Evolutionary conservation across 1,140 invertebrate species (phyloP).

Genomic region (Bombus polaris): DNA sequence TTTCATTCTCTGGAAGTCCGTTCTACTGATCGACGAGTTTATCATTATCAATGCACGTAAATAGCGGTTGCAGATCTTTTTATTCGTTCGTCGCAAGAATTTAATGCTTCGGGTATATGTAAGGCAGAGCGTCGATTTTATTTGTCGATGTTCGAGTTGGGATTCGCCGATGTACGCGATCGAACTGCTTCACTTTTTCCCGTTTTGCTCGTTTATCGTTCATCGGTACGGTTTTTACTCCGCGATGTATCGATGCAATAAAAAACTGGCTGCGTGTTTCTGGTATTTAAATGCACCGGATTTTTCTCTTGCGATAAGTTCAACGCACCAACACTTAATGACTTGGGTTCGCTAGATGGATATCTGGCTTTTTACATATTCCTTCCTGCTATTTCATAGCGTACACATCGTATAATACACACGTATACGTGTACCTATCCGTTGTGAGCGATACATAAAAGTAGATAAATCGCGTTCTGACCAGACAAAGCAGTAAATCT

Average conservation of each 20-base stretch:
- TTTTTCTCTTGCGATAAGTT: not conserved
- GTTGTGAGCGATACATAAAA: too few relatives aligned
- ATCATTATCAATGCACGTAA: slow-evolving; percentile 19
- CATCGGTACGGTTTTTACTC: not conserved
- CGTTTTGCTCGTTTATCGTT: slow-evolving; percentile 2
- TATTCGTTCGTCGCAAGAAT: not conserved
- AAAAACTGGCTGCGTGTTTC: not conserved
- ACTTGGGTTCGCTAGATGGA: not conserved
- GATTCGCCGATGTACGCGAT: not conserved
- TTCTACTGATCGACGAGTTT: not conserved
- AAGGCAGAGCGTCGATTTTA: not conserved
- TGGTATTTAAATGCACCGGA: not conserved
- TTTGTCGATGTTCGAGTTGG: not conserved
- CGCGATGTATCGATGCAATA: not conserved
- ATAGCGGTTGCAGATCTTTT: not conserved
- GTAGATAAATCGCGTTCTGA: too few relatives aligned
- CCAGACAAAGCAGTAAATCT: too few relatives aligned
- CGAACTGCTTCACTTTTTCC: not conserved
- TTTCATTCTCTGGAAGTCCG: not conserved
- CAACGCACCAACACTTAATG: not conserved
- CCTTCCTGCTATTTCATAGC: too few relatives aligned
- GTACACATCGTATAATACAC: too few relatives aligned
- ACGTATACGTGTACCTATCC: too few relatives aligned
- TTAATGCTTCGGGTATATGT: not conserved
- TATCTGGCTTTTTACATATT: too few relatives aligned